Conservation (phyloP, 2,797 vertebrate genomes). For the Hirundo rustica region DNA sequence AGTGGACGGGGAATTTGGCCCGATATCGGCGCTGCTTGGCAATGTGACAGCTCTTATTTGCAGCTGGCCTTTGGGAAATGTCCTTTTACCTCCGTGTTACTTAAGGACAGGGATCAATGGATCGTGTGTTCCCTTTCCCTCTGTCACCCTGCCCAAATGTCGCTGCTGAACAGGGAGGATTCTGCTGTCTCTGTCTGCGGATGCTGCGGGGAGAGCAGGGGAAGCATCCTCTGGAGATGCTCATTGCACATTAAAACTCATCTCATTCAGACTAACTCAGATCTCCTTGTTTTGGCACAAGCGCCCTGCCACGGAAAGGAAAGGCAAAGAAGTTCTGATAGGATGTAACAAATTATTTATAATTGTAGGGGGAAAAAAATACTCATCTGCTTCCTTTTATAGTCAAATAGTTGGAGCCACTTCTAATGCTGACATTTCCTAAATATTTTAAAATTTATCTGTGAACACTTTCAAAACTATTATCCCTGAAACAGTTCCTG, state of each 20-base stretch:
- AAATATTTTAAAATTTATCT: conserved; percentile 66
- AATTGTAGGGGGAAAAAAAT: background rate
- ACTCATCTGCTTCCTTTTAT: conserved; percentile 32
- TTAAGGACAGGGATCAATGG: background rate
- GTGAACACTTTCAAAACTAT: conserved; percentile 57
- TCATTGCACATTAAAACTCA: background rate
- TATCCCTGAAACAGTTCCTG: conserved; percentile 35
- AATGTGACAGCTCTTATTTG: background rate
- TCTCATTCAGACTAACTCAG: background rate
- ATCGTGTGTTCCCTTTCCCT: background rate
- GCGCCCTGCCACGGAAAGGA: conserved; percentile 15
- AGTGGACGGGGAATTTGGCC: background rate
- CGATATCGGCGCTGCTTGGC: fast-evolving
- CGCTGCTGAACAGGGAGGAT: background rate
- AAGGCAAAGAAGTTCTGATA: conserved; percentile 56
- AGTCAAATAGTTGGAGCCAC: conserved; percentile 41
- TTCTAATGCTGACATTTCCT: conserved; percentile 38
- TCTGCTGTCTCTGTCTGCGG: background rate
- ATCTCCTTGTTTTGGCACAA: conserved; percentile 59
- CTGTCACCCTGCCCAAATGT: conserved; percentile 10
- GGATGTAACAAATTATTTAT: conserved; percentile 66
- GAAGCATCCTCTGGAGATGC: background rate
- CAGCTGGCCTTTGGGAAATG: background rate
- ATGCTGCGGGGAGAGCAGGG: background rate
- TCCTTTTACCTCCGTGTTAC: background rate